These are phyloP conservation scores for Litoditis marina DNA, from an alignment of 2,888 invertebrate species.

Conservation along the genomic window DNA sequence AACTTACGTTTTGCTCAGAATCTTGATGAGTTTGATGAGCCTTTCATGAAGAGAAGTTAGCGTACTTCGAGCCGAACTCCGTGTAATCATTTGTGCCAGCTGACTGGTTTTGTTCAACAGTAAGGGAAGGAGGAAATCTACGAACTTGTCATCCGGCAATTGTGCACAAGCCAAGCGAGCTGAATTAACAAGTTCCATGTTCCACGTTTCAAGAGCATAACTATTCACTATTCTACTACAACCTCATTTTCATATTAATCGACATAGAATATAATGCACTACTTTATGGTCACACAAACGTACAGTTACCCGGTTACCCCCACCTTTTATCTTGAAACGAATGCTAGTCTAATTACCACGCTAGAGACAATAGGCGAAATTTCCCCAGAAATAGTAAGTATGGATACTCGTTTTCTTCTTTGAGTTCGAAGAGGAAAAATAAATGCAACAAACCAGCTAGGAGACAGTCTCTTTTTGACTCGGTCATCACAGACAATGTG, in stretches of 20 bases:
- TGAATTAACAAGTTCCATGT: too few species aligned
- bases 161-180: conserved; percentile 7
- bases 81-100: conserved; percentile 1
- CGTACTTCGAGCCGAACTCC: background rate
- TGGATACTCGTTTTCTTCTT: too few species aligned
- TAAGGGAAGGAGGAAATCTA: background rate
- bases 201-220: too few species aligned
- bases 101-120: conserved; percentile 2
- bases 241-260: too few species aligned
- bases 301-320: too few species aligned
- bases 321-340: too few species aligned
- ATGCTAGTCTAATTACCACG: too few species aligned
- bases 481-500: background rate
- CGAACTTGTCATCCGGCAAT: background rate
- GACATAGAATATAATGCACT: too few species aligned
- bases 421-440: too few species aligned
- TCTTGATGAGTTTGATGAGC: conserved; percentile 3
- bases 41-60: conserved; percentile 2
- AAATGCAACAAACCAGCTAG: conserved; percentile 3
- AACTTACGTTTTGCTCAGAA: conserved; percentile 1
- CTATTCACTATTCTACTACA: too few species aligned
- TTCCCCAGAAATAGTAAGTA: too few species aligned
- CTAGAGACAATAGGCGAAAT: background rate
- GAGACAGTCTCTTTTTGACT: conserved; percentile 8
- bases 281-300: too few species aligned